A percentile compares a stretch with the other conserved stretches of the same genome.
Conservation (phyloP, 2,113 vertebrate genomes). For the Malaclemys terrapin region DNA sequence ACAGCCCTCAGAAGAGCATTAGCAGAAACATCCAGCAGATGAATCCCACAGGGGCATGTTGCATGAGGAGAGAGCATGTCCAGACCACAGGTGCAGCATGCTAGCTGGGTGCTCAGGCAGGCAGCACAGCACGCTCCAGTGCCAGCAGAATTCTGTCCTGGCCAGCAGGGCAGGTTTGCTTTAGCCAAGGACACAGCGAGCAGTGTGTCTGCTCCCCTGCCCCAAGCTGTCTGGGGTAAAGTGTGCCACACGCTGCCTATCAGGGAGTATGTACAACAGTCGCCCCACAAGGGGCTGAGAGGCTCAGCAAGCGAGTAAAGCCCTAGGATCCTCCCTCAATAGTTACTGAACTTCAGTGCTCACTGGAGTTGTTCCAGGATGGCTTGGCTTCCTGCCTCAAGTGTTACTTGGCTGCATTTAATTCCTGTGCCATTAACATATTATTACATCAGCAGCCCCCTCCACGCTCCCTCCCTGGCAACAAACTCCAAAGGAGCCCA, state of each 20-base stretch:
- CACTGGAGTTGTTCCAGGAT: not conserved
- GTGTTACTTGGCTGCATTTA: not conserved
- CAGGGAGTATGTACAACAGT: fast-evolving
- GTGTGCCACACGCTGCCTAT: not conserved
- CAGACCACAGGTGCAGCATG: not conserved
- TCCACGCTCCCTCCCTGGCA: not conserved
- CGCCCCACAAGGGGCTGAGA: not conserved
- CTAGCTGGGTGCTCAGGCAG: fast-evolving
- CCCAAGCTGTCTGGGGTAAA: not conserved
- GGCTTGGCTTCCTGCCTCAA: not conserved
- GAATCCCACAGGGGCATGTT: not conserved
- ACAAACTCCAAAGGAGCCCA: not conserved
- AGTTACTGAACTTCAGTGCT: too few species aligned
- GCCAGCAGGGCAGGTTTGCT: fast-evolving
- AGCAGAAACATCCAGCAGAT: not conserved
- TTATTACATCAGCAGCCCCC: not conserved
- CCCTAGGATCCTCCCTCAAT: not conserved
- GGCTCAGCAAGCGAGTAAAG: not conserved
- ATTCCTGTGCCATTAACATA: not conserved
- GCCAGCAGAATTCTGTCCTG: not conserved
- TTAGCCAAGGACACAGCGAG: not conserved
- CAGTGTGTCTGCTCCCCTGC: fast-evolving
- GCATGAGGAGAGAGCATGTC: not conserved
- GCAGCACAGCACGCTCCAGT: fast-evolving
- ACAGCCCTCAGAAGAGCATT: not conserved